These are phyloP conservation scores for Lasioglossum marginatum DNA, from an alignment of 2,888 invertebrate species.

Conservation along the genomic window DNA sequence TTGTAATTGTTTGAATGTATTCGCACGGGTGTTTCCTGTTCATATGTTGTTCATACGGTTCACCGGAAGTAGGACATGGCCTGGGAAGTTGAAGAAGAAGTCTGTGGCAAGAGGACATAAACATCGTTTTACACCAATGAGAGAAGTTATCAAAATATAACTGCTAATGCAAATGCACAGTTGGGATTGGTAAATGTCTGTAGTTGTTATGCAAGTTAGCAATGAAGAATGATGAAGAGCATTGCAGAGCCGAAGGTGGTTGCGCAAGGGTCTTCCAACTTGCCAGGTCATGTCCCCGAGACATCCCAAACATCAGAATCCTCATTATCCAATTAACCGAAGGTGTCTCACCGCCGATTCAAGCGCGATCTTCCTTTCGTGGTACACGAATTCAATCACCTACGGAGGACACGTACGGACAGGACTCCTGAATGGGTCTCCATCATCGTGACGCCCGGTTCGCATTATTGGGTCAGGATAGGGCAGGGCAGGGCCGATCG, in stretches of 20 bases:
- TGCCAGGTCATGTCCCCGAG: neutral
- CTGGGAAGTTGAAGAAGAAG: neutral
- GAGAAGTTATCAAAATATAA: neutral
- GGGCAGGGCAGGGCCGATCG: conserved; percentile 59
- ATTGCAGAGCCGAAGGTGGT: neutral
- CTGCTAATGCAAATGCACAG: neutral
- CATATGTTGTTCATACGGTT: neutral
- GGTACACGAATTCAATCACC: neutral
- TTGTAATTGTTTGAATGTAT: neutral
- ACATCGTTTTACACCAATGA: neutral
- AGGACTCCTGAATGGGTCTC: neutral
- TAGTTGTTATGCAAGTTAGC: neutral
- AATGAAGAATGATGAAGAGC: neutral
- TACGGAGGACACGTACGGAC: neutral
- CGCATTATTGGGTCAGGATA: conserved; percentile 64
- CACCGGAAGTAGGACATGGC: too few relatives aligned
- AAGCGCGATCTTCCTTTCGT: neutral
- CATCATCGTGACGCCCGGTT: conserved; percentile 46
- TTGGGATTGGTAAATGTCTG: neutral
- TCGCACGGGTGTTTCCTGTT: neutral
- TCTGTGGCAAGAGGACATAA: neutral
- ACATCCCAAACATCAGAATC: neutral
- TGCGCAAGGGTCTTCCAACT: neutral
- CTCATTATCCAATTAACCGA: neutral
- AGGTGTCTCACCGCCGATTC: neutral